A percentile compares a stretch with the other conserved stretches of the same genome.
phyloP scores from a whole-genome alignment of 2,888 invertebrate species.

The Amphipoea oculea region DNA sequence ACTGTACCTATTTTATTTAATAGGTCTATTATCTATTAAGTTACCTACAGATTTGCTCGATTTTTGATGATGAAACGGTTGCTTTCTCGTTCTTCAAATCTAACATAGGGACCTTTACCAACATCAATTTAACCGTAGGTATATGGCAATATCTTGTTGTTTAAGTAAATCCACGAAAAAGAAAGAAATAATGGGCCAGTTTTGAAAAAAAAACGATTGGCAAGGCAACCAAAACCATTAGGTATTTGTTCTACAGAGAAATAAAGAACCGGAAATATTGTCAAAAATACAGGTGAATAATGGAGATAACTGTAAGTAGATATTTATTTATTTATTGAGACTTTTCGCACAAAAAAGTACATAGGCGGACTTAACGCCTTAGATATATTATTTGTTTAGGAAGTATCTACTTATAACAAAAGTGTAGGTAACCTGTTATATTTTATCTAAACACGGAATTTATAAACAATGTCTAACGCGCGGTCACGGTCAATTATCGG shows the following conservation, averaged over 20 bases:
- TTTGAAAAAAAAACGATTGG: neutral
- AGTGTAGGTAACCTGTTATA: conserved; percentile 57
- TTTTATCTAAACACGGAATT: conserved; percentile 73
- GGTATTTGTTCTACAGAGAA: neutral
- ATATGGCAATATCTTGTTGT: neutral
- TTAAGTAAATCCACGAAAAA: neutral
- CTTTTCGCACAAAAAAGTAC: no score
- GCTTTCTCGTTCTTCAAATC: neutral
- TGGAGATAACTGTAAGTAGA: neutral
- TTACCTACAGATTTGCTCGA: neutral
- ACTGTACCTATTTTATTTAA: neutral
- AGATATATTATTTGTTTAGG: conserved; percentile 41
- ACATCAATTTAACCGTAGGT: neutral
- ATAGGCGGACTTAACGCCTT: no score
- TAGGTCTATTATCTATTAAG: neutral
- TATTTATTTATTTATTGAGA: no score
- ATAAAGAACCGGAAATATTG: neutral
- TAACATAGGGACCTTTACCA: neutral
- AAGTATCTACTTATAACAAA: conserved; percentile 38
- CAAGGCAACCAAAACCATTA: neutral
- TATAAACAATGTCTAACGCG: conserved; percentile 67
- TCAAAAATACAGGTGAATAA: conserved; percentile 12
- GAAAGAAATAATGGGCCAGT: no score
- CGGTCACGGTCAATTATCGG: conserved; percentile 76
- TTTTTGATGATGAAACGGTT: neutral